Percentiles rank a stretch among this genome's conserved stretches.
phyloP scores from a whole-genome alignment of 2,888 invertebrate genomes.

The Cheilosia pagana region DNA sequence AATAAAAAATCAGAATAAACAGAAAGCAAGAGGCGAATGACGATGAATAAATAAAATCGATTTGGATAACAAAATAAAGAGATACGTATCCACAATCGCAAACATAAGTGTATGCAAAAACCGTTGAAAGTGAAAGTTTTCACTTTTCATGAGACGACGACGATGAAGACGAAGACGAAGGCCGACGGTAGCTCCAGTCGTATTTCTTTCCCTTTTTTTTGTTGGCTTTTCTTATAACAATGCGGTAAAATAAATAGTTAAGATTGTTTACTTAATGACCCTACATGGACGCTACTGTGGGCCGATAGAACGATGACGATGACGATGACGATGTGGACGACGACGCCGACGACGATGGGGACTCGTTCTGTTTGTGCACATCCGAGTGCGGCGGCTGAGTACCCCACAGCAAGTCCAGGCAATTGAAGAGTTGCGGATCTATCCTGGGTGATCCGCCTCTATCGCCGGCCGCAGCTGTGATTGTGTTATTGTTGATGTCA shows the following conservation, averaged over 20 bases:
- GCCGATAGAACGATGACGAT: conserved; percentile 64
- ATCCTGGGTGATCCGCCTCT: conserved; percentile 65
- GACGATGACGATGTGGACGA: conserved; percentile 28
- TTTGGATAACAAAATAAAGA: conserved; percentile 48
- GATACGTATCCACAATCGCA: conserved; percentile 48
- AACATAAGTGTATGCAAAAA: conserved; percentile 65
- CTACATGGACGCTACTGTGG: conserved; percentile 69
- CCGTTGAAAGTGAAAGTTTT: conserved; percentile 72
- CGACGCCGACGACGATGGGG: conserved; percentile 32
- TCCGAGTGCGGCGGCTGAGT: conserved; percentile 41
- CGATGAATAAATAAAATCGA: conserved; percentile 73
- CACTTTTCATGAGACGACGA: conserved; percentile 63
- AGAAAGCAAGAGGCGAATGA: conserved; percentile 61
- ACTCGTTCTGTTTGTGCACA: conserved; percentile 25
- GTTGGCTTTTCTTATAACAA: conserved; percentile 79
- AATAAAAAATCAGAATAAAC: conserved; percentile 53
- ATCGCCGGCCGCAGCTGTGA: conserved; percentile 52
- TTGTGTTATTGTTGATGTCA: conserved; percentile 70
- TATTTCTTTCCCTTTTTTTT: conserved; percentile 52
- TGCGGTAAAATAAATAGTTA: conserved; percentile 69
- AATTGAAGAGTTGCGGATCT: conserved; percentile 69
- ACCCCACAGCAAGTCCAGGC: conserved; percentile 67
- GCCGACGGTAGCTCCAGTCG: conserved; percentile 73
- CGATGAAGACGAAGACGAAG: not conserved
- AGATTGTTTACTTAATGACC: conserved; percentile 58